These are phyloP conservation scores for Cinclus cinclus DNA, from an alignment of 2,113 vertebrate species.

Conservation along the genomic window DNA sequence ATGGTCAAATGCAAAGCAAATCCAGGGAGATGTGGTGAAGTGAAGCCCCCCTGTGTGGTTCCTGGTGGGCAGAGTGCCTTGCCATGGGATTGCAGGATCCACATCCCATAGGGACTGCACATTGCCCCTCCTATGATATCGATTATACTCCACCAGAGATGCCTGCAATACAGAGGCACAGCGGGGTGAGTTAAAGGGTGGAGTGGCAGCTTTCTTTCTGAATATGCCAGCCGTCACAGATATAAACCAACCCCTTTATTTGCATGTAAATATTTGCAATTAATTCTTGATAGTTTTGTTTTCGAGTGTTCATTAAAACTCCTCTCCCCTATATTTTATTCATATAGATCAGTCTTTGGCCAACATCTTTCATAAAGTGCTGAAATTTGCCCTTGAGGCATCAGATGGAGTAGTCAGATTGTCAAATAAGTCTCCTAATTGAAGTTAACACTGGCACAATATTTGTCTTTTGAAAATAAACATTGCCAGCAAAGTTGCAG, in stretches of 20 bases:
- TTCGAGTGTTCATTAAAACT: slow-evolving; percentile 59
- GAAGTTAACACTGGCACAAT: slow-evolving; percentile 75
- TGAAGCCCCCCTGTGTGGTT: not conserved
- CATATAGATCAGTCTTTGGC: slow-evolving; percentile 61
- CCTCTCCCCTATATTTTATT: slow-evolving; percentile 73
- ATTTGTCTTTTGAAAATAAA: slow-evolving; percentile 80
- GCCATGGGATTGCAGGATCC: not conserved
- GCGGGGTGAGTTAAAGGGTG: not conserved
- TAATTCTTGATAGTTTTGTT: slow-evolving; percentile 49
- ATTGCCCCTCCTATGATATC: not conserved
- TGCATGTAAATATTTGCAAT: slow-evolving; percentile 39
- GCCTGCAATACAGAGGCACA: not conserved
- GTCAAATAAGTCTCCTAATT: slow-evolving; percentile 79
- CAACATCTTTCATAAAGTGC: slow-evolving; percentile 70
- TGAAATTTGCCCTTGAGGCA: slow-evolving; percentile 82
- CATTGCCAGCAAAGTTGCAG: slow-evolving; percentile 68
- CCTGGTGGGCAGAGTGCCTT: not conserved
- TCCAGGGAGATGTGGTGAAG: not conserved
- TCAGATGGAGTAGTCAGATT: slow-evolving; percentile 82
- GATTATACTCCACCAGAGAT: not conserved
- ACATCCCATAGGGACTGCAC: rapidly evolving
- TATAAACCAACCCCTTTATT: slow-evolving; percentile 34
- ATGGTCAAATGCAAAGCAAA: rapidly evolving
- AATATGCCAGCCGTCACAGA: not conserved
- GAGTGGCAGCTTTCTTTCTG: not conserved